Evolutionary conservation across 2,113 vertebrate species (phyloP).

Genomic region (Proterorhinus semilunaris): DNA sequence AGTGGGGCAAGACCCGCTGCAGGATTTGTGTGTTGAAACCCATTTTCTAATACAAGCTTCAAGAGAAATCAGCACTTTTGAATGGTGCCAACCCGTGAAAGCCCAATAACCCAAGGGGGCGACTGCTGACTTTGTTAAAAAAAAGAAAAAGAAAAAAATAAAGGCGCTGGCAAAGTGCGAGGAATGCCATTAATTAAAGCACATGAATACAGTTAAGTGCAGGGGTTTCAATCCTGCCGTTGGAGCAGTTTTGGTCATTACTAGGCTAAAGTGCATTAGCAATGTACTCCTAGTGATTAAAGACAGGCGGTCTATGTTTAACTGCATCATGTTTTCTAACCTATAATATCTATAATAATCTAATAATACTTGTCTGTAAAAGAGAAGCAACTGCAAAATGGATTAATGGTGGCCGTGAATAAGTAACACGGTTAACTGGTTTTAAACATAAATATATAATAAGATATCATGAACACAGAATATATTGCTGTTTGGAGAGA

Average conservation of each 20-base stretch:
- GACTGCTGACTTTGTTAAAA: conserved; percentile 12
- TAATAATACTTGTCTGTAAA: too few species aligned
- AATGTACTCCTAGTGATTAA: neutral
- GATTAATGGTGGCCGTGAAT: too few species aligned
- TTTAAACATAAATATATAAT: too few species aligned
- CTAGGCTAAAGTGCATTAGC: neutral
- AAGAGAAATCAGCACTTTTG: conserved; percentile 7
- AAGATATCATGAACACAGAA: too few species aligned
- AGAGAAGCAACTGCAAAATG: too few species aligned
- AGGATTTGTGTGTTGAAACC: conserved; percentile 25
- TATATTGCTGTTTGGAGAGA: too few species aligned
- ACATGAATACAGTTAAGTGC: neutral
- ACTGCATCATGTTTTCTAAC: neutral
- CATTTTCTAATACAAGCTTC: conserved; percentile 20
- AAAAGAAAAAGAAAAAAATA: neutral
- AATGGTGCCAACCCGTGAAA: neutral
- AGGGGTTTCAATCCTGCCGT: neutral
- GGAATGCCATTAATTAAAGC: neutral
- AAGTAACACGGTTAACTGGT: too few species aligned
- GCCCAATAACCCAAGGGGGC: conserved; percentile 13
- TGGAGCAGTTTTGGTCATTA: neutral
- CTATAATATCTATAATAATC: too few species aligned
- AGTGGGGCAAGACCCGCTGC: too few species aligned
- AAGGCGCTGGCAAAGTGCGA: conserved; percentile 8
- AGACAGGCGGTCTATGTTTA: neutral